Evolutionary conservation across 2,888 invertebrate genomes (phyloP).

Genomic region (Drosophila robusta): DNA sequence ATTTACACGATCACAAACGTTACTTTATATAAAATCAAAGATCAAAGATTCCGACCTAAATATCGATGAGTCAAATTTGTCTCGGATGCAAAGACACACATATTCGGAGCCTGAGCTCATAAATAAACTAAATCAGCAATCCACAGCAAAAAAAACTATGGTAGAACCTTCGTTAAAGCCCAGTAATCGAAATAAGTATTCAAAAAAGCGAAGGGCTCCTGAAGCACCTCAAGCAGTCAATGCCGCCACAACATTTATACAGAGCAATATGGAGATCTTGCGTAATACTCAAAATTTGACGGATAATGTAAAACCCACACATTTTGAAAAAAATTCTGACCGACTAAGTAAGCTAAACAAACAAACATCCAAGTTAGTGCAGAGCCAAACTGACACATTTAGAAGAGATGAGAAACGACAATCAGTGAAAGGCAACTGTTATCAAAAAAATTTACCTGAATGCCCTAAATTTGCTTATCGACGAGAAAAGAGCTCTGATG

Average conservation of each 20-base stretch:
- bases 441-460: conserved; percentile 8
- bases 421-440: conserved; percentile 36
- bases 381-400: conserved; percentile 18
- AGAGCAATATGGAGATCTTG: conserved; percentile 9
- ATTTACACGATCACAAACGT: conserved; percentile 66
- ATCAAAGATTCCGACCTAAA: conserved; percentile 45
- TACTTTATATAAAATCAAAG: conserved; percentile 46
- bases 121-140: conserved; percentile 29
- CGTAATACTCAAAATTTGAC: conserved; percentile 15
- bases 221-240: conserved; percentile 72
- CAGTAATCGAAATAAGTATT: conserved; percentile 85
- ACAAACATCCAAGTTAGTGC: conserved; percentile 11
- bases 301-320: conserved; percentile 87
- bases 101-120: conserved; percentile 91
- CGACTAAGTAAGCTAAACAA: conserved; percentile 86
- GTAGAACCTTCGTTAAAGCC: conserved; percentile 35
- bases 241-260: neutral
- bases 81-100: conserved; percentile 58
- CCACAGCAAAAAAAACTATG: neutral
- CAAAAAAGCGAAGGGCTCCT: conserved; percentile 91
- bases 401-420: conserved; percentile 38
- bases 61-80: conserved; percentile 36
- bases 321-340: conserved; percentile 85
- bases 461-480: conserved; percentile 34
- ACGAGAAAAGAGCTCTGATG: conserved; percentile 76